Evolutionary conservation across 2,888 invertebrate genomes (phyloP), one percentile per base, ranked within the genome.

Genomic region (Hyalella azteca): DNA sequence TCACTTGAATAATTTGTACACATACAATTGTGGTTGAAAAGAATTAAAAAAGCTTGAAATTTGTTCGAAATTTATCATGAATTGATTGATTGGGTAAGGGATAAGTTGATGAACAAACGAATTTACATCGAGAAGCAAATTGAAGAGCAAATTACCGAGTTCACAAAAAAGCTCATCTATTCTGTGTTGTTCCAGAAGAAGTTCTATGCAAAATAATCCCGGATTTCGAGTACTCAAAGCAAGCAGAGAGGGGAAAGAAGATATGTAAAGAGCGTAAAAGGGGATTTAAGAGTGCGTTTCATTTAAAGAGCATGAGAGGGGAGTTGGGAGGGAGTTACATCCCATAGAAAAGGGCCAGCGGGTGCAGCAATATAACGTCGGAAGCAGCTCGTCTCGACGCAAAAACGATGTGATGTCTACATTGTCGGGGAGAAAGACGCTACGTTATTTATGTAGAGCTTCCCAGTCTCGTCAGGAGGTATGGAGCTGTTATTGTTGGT

Each of bases 361-460:
- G 5, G 9, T 15, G 5, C 15, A 5, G 66, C 66, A 66, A 66
- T 66, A n/a, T n/a, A 66, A 66, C 39, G 66, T 66, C 13, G 66
- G 36, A 36, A 66, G 39, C 32, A 32, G 66, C 22, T 29, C 36
- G 36, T 66, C 36, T n/a, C 22, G 36, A 66, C 9, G 66, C 66
- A 66, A 66, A 66, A 66, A 66, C 66, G 66, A 66, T 36, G 36
- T 66, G 66, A 66, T 66, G 66, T 32, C 66, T 66, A 66, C 66
- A 66, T 66, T 66, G 66, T 66, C 32, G 66, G 66, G 19, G 29
- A 66, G 66, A 66, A 66, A 66, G 66, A 66, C 36, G 66, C 19
- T 36, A 39, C 36, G 32, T 66, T 66, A 66, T 66, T 36, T 36
- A 66, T 66, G 66, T 66, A 22, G 36, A 32, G 32, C 36, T 66